Evolutionary conservation across 2,888 invertebrate genomes (phyloP), one percentile per base, ranked within the genome.

Genomic region (Lacanobia wlatinum): DNA sequence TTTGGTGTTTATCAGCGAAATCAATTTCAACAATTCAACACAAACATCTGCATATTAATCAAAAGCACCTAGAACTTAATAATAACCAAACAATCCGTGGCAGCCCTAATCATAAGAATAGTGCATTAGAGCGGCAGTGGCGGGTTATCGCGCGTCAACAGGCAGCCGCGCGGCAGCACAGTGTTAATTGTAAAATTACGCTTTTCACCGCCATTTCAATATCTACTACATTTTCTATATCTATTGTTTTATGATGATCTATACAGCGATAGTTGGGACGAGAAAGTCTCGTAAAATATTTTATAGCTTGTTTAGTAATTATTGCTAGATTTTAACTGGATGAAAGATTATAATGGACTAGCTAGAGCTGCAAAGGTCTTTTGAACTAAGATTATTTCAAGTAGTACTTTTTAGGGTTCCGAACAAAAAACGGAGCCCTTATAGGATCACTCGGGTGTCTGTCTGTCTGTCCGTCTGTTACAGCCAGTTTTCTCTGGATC

Each of bases 131-230:
- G 79, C 73, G 64, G 77, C 77, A 72, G 78, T 64, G 69, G 64
- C 66, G 82, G 84, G 84, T 89, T 89, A 89, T 89, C 89, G 79
- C 81, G 50, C 73, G 81, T 84, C 85, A 84, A 82, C 89, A 89
- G 88, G 66, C 88, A 64, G 63, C 63, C 50, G 77, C 70, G 61
- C 70, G 21, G 67, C 59, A 60, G 71, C 52, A 75, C 62, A 59
- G 56, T 61, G 69, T 82, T 86, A 85, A 85, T 84, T 84, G 76
- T 70, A 66, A 74, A 84, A 82, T 75, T 82, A 83, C 63, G 65
- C 58, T 84, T 70, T 82, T 79, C 76, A 68, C 61, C 58, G 50
- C 58, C 43, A 85, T 78, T 80, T 74, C 48, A 80, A 79, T 82
- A 73, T 76, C 46, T 68, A 60, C 10, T 63, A 67, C 46, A 53